Base-by-base conservation (phyloP, 2,888 invertebrate genomes). In the Leptothorax acervorum region DNA sequence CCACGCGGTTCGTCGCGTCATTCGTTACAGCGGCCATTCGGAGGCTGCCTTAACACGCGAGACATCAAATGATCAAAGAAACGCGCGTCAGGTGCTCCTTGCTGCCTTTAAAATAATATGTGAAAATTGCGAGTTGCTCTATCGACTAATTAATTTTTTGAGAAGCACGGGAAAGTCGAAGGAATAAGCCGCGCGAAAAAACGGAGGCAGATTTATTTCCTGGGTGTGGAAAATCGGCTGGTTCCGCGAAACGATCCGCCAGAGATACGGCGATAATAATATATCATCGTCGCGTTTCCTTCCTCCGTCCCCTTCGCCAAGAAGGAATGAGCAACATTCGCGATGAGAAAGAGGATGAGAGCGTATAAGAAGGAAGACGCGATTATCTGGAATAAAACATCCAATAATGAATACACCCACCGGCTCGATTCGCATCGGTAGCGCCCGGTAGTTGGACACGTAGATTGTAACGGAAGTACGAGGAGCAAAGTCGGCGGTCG, bases 351-450 rank as follows among this genome's bases (percentile, higher is more conserved):
- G 31, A 65, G 39, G 39, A 53, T 66, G 65, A 12, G 48, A 75
- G 48, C 57, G 57, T n/a, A n/a, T 11, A 65, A 57, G 28, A 66
- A 55, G n/a, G 8, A 28, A 39, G 57, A 65, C 15, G 23, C 35
- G 48, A 23, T 68, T 71, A 79, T 81, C 60, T 81, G 48, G 28
- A 28, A 51, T 73, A 70, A 78, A 55, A 45, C 28, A 39, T 60
- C 48, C 39, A 51, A 73, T 81, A 62, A 51, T 45, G 35, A 60
- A 48, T 71, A 79, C 79, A 79, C 48, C 79, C 79, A 79, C 79
- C 35, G 57, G 57, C 45, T 57, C 71, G 73, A 73, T 73, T 81
- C 79, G 73, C 73, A 81, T 81, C 73, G 79, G 60, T 81, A 81
- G 79, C 73, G 60, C 60, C 48, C 73, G 60, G 60, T 62, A 73